Evolutionary conservation across 1,140 invertebrate species (phyloP), one percentile per base, ranked within the genome.

Genomic region (Eriosoma lanigerum): DNA sequence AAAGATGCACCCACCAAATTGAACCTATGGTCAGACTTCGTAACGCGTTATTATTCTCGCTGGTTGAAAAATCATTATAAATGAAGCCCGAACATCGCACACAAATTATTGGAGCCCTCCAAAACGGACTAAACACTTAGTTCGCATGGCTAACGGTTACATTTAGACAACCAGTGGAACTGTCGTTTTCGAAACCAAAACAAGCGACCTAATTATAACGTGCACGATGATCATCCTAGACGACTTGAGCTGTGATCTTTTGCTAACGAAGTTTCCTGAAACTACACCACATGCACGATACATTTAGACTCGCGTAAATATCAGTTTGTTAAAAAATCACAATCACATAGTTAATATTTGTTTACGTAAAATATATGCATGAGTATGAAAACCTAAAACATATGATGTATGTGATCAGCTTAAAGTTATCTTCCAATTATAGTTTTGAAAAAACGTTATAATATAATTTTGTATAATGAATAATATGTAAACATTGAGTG

Each of bases 231-330:
- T 24, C 24, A 17, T 70, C 21, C 15, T 50, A 24, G 38, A 48
- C 3, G 13, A 70, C 8, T 15, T 70, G 38, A 48, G 46, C 48
- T 72, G 68, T 48, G 68, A 72, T n/a, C 12, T 26, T 13, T 26
- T 72, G 13, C 21, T 50, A 44, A 70, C 19, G 64, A 68, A 68
- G 44, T 46, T n/a, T 44, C 44, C 21, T 68, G 64, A n/a, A 44
- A 68, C n/a, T 68, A 68, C 19, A 9, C 17, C 64, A 19, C 64
- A 24, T 19, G 19, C 4, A 68, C 44, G n/a, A 68, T 68, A 19
- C 44, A 68, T 19, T 21, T 48, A 48, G 44, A 44, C 6, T 10
- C 38, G 6, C 17, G 24, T 3, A 68, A 5, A 70, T 44, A 19
- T 21, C 44, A 4, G 21, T n/a, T 6, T 70, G 21, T 12, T 70